Base-by-base conservation (phyloP, 2,113 vertebrate genomes). In the Colaptes auratus region DNA sequence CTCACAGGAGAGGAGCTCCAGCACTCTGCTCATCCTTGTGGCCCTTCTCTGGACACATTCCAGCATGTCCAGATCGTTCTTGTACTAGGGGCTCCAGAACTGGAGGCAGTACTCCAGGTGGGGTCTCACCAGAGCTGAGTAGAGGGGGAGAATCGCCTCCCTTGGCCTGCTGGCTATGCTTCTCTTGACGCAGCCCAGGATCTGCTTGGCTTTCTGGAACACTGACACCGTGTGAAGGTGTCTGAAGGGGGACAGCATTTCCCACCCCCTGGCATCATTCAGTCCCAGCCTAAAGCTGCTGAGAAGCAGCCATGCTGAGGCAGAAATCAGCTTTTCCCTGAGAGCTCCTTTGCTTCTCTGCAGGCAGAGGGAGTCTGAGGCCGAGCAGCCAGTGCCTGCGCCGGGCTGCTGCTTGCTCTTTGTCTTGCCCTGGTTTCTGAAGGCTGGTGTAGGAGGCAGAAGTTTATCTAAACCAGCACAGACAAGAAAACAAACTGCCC, bases 151-250 rank as follows among this genome's bases (percentile, higher is more conserved):
- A 39, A 39, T 39, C 39, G 12, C 39, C 39, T 39, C 39, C 11
- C 39, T 39, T 39, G 39, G 4, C 39, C 39, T 39, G 39, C 39
- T 39, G 39, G 39, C 39, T 12, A 10, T 12, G 10, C 39, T 39
- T 39, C 39, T 39, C 39, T 39, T 39, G 9, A 39, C 12, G 39
- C 39, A 39, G 39, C 39, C 39, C 39, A 39, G 39, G 39, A 39
- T 39, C 39, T 39, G 39, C 12, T 39, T 39, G 39, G 39, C 39
- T 39, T 39, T 27, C 59, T 20, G 56, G 33, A 56, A 0, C 36
- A 1, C 9, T 13, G 7, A 2, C 18, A 1, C 4, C 0, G 1
- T 2, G 70, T 3, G 48, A 28, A 0, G 50, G 67, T 18, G 1
- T 2, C 25, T 53, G 80, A 16, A 1, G 30, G 12, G 12, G 31